These are phyloP conservation scores for Falco concolor DNA, from an alignment of 2,797 vertebrate genomes.

Conservation along the genomic window DNA sequence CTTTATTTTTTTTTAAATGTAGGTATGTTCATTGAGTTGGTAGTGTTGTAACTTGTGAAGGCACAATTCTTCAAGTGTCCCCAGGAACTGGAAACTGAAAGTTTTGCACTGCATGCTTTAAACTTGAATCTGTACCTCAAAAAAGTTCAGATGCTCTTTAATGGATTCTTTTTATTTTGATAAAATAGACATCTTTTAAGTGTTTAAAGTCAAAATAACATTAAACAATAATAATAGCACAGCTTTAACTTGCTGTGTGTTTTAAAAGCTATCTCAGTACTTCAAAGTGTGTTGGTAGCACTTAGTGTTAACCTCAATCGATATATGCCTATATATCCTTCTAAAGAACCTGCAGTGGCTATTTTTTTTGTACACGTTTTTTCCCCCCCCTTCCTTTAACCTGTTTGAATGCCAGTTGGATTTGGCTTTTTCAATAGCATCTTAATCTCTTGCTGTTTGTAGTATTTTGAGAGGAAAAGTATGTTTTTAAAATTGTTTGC, in stretches of 20 bases:
- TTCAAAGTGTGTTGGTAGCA: background rate
- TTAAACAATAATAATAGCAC: background rate
- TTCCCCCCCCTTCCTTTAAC: background rate
- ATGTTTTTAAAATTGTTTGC: background rate
- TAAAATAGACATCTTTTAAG: background rate
- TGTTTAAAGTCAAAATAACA: constrained; percentile 1
- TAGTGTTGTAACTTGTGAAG: background rate
- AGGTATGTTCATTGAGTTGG: background rate
- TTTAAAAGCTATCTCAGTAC: background rate
- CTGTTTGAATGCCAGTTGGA: background rate
- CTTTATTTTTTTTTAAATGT: background rate
- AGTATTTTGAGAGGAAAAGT: background rate
- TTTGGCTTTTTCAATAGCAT: background rate
- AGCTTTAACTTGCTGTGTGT: background rate
- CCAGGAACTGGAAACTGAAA: background rate
- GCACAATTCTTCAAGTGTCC: background rate
- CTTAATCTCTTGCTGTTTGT: background rate
- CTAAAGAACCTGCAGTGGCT: background rate
- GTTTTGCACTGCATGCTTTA: background rate
- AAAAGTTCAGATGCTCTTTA: background rate
- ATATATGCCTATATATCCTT: background rate
- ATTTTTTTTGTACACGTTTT: background rate
- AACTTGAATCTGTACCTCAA: background rate
- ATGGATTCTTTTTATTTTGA: background rate
- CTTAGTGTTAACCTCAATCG: background rate